phyloP scores from a whole-genome alignment of 2,797 vertebrate species.

The Onychomys leucogaster region DNA sequence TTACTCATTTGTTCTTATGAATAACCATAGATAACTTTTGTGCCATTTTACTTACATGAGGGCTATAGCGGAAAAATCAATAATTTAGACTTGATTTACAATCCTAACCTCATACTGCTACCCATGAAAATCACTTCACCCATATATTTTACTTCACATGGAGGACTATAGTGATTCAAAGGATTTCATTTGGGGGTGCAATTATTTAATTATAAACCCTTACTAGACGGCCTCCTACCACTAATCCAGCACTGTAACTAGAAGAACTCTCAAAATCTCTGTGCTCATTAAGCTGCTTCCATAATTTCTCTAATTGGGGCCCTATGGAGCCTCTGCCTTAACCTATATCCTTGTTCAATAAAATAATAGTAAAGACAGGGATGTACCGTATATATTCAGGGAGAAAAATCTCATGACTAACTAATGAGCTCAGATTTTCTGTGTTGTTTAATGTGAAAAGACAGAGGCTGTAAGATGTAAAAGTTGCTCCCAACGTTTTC shows the following conservation, averaged over 20 bases:
- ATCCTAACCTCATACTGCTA: background rate
- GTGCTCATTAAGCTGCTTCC: background rate
- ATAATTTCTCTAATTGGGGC: conserved; percentile 22
- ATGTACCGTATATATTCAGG: background rate
- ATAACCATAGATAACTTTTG: background rate
- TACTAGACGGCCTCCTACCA: background rate
- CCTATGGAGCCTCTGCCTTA: background rate
- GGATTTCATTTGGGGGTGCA: background rate
- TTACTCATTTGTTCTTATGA: background rate
- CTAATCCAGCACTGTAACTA: background rate
- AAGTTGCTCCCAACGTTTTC: conserved; percentile 14
- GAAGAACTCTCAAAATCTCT: background rate
- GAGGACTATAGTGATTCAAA: background rate
- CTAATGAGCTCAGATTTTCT: conserved; percentile 4
- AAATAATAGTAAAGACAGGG: background rate
- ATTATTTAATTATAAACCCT: conserved; percentile 29
- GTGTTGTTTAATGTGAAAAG: conserved; percentile 48
- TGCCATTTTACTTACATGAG: background rate
- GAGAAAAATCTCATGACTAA: conserved; percentile 48
- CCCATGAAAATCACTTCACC: background rate
- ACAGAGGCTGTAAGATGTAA: background rate
- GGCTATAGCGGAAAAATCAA: background rate
- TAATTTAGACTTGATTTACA: conserved; percentile 30
- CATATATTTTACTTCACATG: background rate
- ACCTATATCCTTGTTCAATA: conserved; percentile 22